Evolutionary conservation across 2,888 invertebrate genomes (phyloP), one percentile per base, ranked within the genome.

Genomic region (Andricus curvator): DNA sequence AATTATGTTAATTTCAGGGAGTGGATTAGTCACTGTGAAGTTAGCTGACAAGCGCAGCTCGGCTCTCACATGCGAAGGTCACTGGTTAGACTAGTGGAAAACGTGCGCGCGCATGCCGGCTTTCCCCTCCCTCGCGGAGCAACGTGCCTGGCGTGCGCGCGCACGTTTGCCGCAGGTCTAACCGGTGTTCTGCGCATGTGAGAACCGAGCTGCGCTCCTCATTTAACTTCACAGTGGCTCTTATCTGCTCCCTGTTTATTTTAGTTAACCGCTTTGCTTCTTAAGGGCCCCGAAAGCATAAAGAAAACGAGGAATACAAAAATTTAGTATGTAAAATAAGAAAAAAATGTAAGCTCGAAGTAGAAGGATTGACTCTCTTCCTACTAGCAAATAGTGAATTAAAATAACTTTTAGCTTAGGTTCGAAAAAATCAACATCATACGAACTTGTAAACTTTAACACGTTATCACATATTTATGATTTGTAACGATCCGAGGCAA

Each of bases 401-500:
- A 51, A 65, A 77, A 33, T 33, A 70, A 74, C 64, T 70, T 74
- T 62, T 51, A 67, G 77, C 62, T 79, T 81, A 68, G 67, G 60
- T 64, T 81, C 60, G 37, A 64, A 56, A 74, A 56, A 74, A 33
- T n/a, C 41, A 80, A 64, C 78, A 81, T 74, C 77, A 78, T 82
- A 80, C 48, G 78, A 84, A 78, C 77, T 68, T 25, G 60, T 83
- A 81, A 81, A 81, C 83, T 83, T 82, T 79, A 64, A 82, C 29
- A 81, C 77, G 80, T 80, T 77, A 80, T 82, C 78, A 81, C 81
- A 81, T 80, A 81, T 78, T 80, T 80, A 81, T 74, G 56, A 81
- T 74, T 74, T 74, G 51, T 64, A 64, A 68, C 44, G n/a, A 37
- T 70, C 44, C n/a, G n/a, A 62, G 33, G 74, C 51, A 80, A 25